phyloP scores from a whole-genome alignment of 37 sponge, comb jelly and placozoan genomes.

The Eunapius fragilis region DNA sequence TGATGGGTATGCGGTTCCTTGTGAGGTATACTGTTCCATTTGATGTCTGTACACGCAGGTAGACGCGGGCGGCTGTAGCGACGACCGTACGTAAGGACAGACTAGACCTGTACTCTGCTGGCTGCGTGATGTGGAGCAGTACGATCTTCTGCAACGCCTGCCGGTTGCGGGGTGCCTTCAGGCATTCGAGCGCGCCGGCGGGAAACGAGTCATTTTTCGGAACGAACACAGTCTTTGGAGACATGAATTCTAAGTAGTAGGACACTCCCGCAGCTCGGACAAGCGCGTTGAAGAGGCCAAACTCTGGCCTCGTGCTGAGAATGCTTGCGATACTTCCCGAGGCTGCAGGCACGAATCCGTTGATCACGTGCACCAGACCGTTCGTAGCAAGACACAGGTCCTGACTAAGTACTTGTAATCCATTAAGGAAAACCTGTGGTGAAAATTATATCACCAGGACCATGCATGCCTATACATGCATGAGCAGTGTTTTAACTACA shows the following conservation, averaged over 20 bases:
- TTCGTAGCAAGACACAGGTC: slow-evolving; percentile 46
- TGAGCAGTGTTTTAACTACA: too few species aligned
- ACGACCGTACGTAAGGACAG: not conserved
- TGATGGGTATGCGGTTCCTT: slow-evolving; percentile 7
- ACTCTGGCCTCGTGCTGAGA: not conserved
- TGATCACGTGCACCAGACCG: slow-evolving; percentile 50
- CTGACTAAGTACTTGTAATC: not conserved
- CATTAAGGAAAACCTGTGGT: slow-evolving; percentile 18
- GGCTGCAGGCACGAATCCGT: slow-evolving; percentile 2
- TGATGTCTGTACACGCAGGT: not conserved
- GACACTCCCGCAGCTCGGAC: slow-evolving; percentile 1
- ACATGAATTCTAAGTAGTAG: not conserved
- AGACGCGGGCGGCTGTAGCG: not conserved
- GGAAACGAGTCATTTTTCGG: slow-evolving; percentile 45
- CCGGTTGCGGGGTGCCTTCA: slow-evolving; percentile 4
- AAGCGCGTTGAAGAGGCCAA: slow-evolving; percentile 23
- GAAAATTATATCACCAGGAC: not conserved
- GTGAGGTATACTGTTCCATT: not conserved
- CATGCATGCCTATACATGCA: too few species aligned
- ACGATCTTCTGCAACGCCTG: not conserved
- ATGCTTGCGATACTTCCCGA: slow-evolving; percentile 21
- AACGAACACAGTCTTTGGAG: slow-evolving; percentile 42
- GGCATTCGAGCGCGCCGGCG: slow-evolving; percentile 19
- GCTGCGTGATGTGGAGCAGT: slow-evolving; percentile 15
- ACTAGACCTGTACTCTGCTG: slow-evolving; percentile 30